Base-by-base conservation (phyloP, 2,797 vertebrate species). In the Ctenochaetus hawaiiensis region DNA sequence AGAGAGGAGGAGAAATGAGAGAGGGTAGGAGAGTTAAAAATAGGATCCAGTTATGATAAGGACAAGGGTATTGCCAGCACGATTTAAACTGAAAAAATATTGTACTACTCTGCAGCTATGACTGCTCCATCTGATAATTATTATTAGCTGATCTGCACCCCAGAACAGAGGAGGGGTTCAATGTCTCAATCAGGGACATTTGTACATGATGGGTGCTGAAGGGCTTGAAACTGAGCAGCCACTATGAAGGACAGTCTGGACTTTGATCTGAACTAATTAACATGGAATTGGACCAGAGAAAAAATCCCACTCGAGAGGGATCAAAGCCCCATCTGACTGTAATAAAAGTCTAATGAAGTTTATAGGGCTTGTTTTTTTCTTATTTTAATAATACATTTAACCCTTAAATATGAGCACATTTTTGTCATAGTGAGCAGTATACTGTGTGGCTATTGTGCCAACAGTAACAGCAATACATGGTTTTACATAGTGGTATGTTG, bases 231-330 rank as follows among this genome's bases (percentile, higher is more conserved):
- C 43, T 17, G 49, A 85, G 78, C 4, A 62, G 47, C 51, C 54
- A 62, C 67, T 82, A 48, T 71, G 20, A 76, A 70, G 72, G 69
- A 75, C 60, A 62, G 41, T 53, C 65, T 39, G 20, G 34, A 30
- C 66, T 82, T 72, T 79, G 61, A 87, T 81, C 67, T 39, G 11
- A 53, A 51, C 13, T 63, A 43, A 78, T 58, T 75, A 70, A 23
- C 77, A 67, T 39, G 52, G 61, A 72, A 34, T 48, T 7, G 2
- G 51, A 77, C 8, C 2, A 64, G 63, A 62, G 5, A 41, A 41
- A 58, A 56, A 45, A 53, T 48, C 68, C 52, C 20, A 56, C 22
- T 63, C 3, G 2, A 18, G 52, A 62, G 17, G 45, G 18, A 78
- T 81, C 67, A 76, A 58, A 88, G 59, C 13, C 20, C 10, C n/a